A percentile compares a stretch with the other conserved stretches of the same genome.
Conservation (phyloP, 2,797 vertebrate genomes). For the Muscicapa comitata region DNA sequence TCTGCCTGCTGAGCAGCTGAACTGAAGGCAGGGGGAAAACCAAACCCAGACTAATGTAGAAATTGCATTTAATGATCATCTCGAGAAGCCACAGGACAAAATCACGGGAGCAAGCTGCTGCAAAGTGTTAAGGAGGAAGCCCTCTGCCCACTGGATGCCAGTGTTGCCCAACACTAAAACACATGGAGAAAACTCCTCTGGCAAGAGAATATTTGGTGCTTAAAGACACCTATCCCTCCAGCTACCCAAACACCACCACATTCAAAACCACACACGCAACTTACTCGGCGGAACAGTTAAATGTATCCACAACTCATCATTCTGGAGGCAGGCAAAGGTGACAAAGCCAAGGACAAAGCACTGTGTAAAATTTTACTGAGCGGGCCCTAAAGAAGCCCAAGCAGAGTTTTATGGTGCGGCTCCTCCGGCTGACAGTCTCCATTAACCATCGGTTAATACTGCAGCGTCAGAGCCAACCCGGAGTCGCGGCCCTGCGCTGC, state of each 20-base stretch:
- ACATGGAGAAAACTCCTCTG: slow-evolving; percentile 39
- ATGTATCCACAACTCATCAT: not conserved
- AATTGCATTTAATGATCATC: not conserved
- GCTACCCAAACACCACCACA: not conserved
- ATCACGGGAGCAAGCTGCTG: rapidly evolving
- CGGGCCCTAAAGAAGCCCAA: not conserved
- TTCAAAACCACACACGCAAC: not conserved
- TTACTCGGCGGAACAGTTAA: not conserved
- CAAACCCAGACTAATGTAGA: not conserved
- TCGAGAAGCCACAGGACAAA: not conserved
- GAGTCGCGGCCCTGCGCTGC: slow-evolving; percentile 6
- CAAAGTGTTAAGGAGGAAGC: not conserved
- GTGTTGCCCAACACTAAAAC: slow-evolving; percentile 70
- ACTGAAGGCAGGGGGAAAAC: not conserved
- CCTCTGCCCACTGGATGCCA: slow-evolving; percentile 73
- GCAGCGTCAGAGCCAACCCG: slow-evolving; percentile 29
- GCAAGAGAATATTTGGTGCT: slow-evolving; percentile 35
- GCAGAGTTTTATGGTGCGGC: not conserved
- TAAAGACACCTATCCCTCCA: not conserved
- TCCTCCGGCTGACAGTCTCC: slow-evolving; percentile 32
- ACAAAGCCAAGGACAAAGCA: slow-evolving; percentile 2
- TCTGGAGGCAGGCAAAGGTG: not conserved
- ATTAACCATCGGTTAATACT: slow-evolving; percentile 49
- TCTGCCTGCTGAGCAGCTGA: not conserved
- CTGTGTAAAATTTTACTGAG: not conserved